Evolutionary conservation across 2,888 invertebrate genomes (phyloP), one percentile per base, ranked within the genome.

Genomic region (Catocala sponsa): DNA sequence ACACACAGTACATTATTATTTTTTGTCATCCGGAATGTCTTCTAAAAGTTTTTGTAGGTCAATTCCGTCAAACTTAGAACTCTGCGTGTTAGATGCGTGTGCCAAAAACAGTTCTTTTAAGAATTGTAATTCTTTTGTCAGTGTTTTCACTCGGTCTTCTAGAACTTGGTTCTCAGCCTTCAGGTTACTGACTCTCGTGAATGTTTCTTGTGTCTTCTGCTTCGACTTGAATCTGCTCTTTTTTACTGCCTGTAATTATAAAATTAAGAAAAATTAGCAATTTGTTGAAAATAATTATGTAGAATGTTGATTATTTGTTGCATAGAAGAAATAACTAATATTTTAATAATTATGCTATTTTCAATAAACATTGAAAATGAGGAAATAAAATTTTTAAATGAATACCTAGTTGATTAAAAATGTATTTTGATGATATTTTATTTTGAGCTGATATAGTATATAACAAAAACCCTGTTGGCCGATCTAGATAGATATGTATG

Each of bases 101-200:
- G 97, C 97, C 69, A 98, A 88, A 81, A 98, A 97, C 58, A 98
- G 90, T 82, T 98, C 97, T 87, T 98, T 98, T 9, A 98, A 90
- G 80, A 98, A 97, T 50, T 96, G 96, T 32, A 98, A 89, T 83
- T 98, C 97, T 83, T 97, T 97, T 10, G 97, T 97, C n/a, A 98
- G 91, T 59, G 97, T 96, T 82, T 97, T 97, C 2, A 98, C 97
- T 87, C 97, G 97, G 78, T 97, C 97, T 84, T 97, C 97, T 35
- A 98, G 88, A 79, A 96, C 95, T 83, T 97, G 97, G 86, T 98
- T 98, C 84, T 98, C 98, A 7, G 95, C 96, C 84, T 97, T 97
- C 44, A 98, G 86, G 83, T 97, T 96, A 79, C 95, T 96, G 0
- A 98, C 98, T 59, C 97, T 89, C 62, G 96, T 95, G 68, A 97